A percentile compares a stretch with the other conserved stretches of the same genome.
These are phyloP conservation scores for Melanotus villosus DNA, from an alignment of 2,888 invertebrate genomes.

Conservation along the genomic window DNA sequence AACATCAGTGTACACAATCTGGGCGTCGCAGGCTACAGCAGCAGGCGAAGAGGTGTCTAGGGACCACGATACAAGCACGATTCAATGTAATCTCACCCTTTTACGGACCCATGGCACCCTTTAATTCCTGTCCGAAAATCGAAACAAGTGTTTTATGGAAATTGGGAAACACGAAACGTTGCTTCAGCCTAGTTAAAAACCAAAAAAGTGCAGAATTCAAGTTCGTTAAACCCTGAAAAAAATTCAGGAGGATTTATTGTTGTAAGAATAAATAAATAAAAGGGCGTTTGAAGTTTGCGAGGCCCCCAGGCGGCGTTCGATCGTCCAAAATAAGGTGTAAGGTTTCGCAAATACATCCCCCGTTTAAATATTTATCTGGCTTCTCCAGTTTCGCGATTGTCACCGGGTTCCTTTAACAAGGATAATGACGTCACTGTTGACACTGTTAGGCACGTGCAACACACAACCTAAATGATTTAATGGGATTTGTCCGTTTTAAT, in stretches of 20 bases:
- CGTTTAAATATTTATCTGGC: constrained; percentile 50
- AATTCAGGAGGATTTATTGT: neutral
- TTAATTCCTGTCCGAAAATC: constrained; percentile 28
- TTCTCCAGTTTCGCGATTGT: constrained; percentile 48
- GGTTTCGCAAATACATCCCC: constrained; percentile 49
- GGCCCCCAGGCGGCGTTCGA: constrained; percentile 7
- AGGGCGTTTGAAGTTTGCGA: constrained; percentile 16
- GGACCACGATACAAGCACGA: constrained; percentile 46
- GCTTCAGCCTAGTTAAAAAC: no score
- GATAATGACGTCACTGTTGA: constrained; percentile 39
- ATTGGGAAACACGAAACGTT: no score
- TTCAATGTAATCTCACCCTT: constrained; percentile 46
- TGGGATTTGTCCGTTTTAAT: constrained; percentile 30
- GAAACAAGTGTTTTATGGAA: no score
- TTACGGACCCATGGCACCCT: constrained; percentile 31
- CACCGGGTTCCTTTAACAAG: constrained; percentile 25
- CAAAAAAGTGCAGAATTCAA: no score
- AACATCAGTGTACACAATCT: constrained; percentile 55
- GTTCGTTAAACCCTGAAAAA: no score
- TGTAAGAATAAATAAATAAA: constrained; percentile 26
- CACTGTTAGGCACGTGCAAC: constrained; percentile 36
- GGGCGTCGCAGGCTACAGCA: constrained; percentile 49
- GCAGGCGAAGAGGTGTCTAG: constrained; percentile 53
- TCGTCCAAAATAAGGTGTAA: constrained; percentile 35
- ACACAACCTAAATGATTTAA: constrained; percentile 19